Conservation (phyloP, 2,888 invertebrate species). For the Idaea straminata region DNA sequence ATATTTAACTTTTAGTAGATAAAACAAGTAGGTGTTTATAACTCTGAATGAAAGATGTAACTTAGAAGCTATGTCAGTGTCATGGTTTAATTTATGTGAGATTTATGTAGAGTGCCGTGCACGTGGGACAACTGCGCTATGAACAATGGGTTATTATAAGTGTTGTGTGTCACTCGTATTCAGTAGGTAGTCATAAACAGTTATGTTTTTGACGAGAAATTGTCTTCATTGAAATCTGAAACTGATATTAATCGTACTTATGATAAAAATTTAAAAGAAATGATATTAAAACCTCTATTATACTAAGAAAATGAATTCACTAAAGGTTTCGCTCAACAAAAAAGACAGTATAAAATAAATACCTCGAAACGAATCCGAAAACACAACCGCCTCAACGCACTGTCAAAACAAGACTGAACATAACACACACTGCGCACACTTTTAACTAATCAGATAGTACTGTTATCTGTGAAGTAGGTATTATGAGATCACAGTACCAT, state of each 20-base stretch:
- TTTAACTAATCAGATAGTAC: not conserved
- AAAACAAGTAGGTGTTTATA: not conserved
- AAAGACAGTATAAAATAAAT: not conserved
- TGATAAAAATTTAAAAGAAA: no score
- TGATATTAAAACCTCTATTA: no score
- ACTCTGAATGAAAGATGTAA: not conserved
- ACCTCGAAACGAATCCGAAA: not conserved
- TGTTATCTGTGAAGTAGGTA: not conserved
- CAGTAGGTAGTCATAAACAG: not conserved
- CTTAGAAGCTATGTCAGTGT: not conserved
- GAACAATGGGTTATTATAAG: not conserved
- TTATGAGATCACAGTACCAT: not conserved
- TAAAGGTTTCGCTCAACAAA: not conserved
- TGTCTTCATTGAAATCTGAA: no score
- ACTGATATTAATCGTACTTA: no score
- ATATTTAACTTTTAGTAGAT: no score
- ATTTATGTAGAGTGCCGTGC: not conserved
- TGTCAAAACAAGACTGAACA: not conserved
- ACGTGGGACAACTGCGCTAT: not conserved
- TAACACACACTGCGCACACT: not conserved
- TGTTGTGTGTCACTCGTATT: not conserved
- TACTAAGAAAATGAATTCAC: no score
- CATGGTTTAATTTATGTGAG: not conserved
- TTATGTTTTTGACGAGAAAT: not conserved
- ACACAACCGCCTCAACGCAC: not conserved